These are phyloP conservation scores for Drosophila paulistorum DNA, from an alignment of 1,140 invertebrate species.

Conservation along the genomic window DNA sequence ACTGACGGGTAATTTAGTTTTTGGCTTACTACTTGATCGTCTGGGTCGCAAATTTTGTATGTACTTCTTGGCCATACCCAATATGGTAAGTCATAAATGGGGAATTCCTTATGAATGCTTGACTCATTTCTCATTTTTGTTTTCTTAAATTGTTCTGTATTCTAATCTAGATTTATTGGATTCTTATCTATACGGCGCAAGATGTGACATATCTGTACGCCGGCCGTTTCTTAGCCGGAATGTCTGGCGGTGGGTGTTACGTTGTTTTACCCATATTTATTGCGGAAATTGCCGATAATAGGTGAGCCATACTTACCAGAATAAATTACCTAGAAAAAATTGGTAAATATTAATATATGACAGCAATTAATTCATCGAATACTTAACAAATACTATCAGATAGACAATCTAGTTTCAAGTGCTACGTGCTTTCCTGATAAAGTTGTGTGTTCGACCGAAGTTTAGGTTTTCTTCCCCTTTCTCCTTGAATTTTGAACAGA, in stretches of 20 bases:
- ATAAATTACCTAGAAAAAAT: background rate
- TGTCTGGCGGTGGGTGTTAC: slow-evolving; percentile 72
- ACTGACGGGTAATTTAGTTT: slow-evolving; percentile 61
- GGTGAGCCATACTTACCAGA: slow-evolving; percentile 41
- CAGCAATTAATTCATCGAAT: slow-evolving; percentile 2
- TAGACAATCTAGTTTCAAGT: slow-evolving; percentile 40
- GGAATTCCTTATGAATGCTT: slow-evolving; percentile 21
- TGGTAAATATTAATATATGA: background rate
- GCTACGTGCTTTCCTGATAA: slow-evolving; percentile 46
- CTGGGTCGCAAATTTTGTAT: slow-evolving; percentile 68
- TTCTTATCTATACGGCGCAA: slow-evolving; percentile 64
- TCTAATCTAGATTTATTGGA: slow-evolving; percentile 58
- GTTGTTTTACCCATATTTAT: slow-evolving; percentile 69
- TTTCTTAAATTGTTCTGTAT: background rate
- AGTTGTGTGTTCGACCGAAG: background rate
- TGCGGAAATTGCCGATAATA: slow-evolving; percentile 72
- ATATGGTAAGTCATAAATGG: slow-evolving; percentile 47
- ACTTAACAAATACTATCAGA: slow-evolving; percentile 1
- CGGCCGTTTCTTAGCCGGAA: slow-evolving; percentile 80
- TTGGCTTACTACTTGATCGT: slow-evolving; percentile 62
- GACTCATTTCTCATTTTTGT: slow-evolving; percentile 21
- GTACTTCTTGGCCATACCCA: slow-evolving; percentile 67
- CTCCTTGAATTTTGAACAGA: background rate
- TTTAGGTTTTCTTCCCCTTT: too few species aligned
- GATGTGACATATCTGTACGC: slow-evolving; percentile 73